A percentile compares a stretch with the other conserved stretches of the same genome.
Conservation (phyloP, 2,888 invertebrate genomes). For the Lysandra bellargus region DNA sequence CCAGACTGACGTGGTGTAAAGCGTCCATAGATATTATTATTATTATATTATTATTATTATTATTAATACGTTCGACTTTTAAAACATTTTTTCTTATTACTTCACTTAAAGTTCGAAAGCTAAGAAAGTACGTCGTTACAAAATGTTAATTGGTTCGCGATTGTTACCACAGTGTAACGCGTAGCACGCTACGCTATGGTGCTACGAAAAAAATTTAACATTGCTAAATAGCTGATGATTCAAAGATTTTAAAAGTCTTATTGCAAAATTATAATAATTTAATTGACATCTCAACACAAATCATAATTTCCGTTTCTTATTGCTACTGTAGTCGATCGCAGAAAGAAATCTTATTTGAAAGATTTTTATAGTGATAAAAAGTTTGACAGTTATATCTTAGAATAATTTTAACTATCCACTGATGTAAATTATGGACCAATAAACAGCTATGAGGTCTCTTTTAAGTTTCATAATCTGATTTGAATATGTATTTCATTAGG, state of each 20-base stretch:
- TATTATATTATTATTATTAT: too few relatives aligned
- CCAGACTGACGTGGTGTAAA: too few relatives aligned
- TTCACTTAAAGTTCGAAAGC: too few relatives aligned
- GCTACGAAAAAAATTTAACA: neutral
- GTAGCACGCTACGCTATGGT: neutral
- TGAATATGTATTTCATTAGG: constrained; percentile 6
- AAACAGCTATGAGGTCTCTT: neutral
- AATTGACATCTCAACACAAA: too few relatives aligned
- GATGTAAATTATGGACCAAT: neutral
- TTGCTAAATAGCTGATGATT: too few relatives aligned
- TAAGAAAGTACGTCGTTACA: too few relatives aligned
- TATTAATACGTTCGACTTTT: neutral
- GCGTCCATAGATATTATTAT: too few relatives aligned
- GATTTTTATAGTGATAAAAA: constrained; percentile 4
- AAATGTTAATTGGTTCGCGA: neutral
- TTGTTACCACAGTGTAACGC: neutral
- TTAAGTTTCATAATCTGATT: constrained; percentile 15
- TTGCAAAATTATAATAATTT: neutral
- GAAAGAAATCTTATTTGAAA: neutral
- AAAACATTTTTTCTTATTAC: neutral
- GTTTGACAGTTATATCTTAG: neutral
- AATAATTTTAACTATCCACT: constrained; percentile 1
- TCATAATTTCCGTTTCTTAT: too few relatives aligned
- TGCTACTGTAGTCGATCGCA: neutral
- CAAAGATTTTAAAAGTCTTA: neutral